Evolutionary conservation across 2,113 vertebrate genomes (phyloP), one percentile per base, ranked within the genome.

Genomic region (Istiophorus platypterus): DNA sequence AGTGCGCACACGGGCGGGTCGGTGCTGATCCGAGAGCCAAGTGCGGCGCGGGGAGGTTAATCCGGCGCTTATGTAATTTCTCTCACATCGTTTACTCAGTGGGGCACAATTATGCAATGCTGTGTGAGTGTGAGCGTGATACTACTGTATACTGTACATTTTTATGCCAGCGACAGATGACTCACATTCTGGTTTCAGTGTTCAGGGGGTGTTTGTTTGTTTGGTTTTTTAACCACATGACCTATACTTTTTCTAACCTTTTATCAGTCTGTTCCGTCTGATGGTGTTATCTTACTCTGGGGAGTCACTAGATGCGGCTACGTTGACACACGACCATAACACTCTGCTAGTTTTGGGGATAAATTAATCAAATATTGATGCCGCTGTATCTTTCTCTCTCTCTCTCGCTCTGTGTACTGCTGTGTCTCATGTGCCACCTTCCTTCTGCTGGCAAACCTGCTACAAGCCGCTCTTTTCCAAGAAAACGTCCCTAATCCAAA

Each of bases 11-110:
- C n/a, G n/a, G n/a, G n/a, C n/a, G n/a, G n/a, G n/a, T n/a, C n/a
- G n/a, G n/a, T 57, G 41, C 66, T 58, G 59, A 49, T 84, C 54
- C 18, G 8, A 67, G 62, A 26, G 74, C 74, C 67, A 78, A 89
- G 80, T 79, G 77, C 70, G 80, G 70, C 79, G 70, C 79, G 56
- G 56, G 18, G 72, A 76, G 75, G 80, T 84, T 85, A 84, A 89
- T 84, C 78, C 74, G 22, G 6, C 18, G 37, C 54, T 89, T 89
- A 87, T 87, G 69, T 87, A 49, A 87, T 82, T 74, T 65, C 39
- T 67, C 65, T 59, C 75, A 27, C 57, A 86, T 73, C 20, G 15
- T 85, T 84, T 80, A 75, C 78, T 84, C 85, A 66, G 87, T 58
- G 34, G 80, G 82, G 61, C 17, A 76, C 77, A 78, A 89, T 85